Evolutionary conservation across 2,888 invertebrate species (phyloP).

Genomic region (Strigamia crassipes): DNA sequence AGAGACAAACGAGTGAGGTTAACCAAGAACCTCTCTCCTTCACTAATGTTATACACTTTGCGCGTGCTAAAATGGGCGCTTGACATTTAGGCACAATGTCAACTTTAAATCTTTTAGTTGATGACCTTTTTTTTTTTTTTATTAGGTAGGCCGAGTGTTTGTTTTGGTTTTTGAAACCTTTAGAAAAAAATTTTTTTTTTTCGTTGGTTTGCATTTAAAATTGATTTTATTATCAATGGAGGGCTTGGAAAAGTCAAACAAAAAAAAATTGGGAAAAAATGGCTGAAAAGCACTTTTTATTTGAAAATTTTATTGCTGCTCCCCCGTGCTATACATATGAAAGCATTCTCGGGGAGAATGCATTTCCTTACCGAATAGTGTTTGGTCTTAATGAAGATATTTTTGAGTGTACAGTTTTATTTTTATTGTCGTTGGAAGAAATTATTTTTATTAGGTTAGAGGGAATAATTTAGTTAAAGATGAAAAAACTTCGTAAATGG

Average conservation of each 20-base stretch:
- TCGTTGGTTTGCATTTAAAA: not conserved
- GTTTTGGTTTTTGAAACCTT: not conserved
- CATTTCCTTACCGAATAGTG: not conserved
- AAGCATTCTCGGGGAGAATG: conserved; percentile 4
- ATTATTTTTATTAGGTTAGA: conserved; percentile 23
- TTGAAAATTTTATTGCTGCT: conserved; percentile 30
- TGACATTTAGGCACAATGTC: conserved; percentile 17
- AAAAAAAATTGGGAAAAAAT: not conserved
- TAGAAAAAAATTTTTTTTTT: not conserved
- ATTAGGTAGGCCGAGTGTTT: not conserved
- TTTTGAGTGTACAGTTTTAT: not conserved
- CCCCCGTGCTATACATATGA: not conserved
- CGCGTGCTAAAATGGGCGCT: conserved; percentile 17
- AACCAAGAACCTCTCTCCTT: conserved; percentile 21
- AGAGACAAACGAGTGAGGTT: conserved; percentile 40
- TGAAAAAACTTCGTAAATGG: conserved; percentile 1
- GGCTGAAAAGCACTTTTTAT: conserved; percentile 35
- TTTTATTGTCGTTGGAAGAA: not conserved
- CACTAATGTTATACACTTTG: conserved; percentile 11
- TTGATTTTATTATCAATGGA: not conserved
- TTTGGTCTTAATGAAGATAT: not conserved
- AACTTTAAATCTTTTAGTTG: not conserved
- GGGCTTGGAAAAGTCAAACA: conserved; percentile 7
- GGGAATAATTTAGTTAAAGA: not conserved
- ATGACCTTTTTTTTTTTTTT: not conserved